Conservation (phyloP, 2,797 vertebrate genomes). For the Scolopax bukidnonensis region DNA sequence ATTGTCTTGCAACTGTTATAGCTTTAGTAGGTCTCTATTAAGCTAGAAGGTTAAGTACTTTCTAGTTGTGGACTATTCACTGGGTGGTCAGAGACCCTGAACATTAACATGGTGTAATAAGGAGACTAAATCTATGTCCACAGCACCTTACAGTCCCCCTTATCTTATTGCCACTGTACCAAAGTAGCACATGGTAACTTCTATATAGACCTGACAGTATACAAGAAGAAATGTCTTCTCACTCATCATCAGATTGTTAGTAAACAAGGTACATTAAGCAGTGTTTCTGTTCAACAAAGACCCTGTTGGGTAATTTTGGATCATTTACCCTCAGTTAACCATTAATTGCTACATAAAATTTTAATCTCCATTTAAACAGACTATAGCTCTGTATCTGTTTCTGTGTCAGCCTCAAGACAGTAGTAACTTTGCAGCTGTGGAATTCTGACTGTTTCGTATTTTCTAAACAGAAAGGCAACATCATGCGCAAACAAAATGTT, state of each 20-base stretch:
- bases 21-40: background rate
- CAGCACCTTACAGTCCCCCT: background rate
- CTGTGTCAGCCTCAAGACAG: constrained; percentile 59
- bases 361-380: constrained; percentile 69
- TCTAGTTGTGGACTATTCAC: background rate
- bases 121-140: background rate
- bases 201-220: background rate
- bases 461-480: background rate
- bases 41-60: background rate
- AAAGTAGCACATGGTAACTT: background rate
- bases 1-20: background rate
- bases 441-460: background rate
- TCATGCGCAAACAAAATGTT: background rate
- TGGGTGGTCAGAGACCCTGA: background rate
- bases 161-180: background rate
- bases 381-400: constrained; percentile 41
- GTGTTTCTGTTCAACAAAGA: constrained; percentile 47
- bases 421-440: constrained; percentile 64
- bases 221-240: background rate
- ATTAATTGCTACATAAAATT: constrained; percentile 73
- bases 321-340: constrained; percentile 70
- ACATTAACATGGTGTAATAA: background rate
- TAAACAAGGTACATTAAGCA: constrained; percentile 59
- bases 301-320: constrained; percentile 62
- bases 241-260: constrained; percentile 43